Conservation (phyloP, 2,797 vertebrate genomes). For the Lepilemur ruficaudatus region DNA sequence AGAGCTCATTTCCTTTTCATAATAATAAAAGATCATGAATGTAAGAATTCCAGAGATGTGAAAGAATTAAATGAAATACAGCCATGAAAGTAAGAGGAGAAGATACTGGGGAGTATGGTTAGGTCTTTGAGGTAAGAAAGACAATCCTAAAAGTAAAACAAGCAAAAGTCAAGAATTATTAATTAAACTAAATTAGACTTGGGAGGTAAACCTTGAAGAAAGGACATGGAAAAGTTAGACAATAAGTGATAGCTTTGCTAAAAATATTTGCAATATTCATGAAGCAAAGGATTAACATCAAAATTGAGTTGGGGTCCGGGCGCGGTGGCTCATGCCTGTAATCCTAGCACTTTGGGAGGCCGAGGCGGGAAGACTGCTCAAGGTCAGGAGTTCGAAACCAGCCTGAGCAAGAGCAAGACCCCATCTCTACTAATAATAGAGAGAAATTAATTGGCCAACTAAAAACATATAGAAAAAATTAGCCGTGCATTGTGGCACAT, state of each 20-base stretch:
- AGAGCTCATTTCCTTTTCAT: neutral
- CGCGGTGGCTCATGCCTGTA: too few species aligned
- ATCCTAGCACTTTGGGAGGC: too few species aligned
- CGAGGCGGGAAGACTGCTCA: too few species aligned
- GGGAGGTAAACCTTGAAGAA: neutral
- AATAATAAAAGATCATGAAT: neutral
- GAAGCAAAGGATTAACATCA: neutral
- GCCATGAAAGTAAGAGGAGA: neutral
- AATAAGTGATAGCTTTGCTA: neutral
- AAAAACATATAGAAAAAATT: too few species aligned
- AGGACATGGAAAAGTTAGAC: neutral
- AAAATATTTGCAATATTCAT: neutral
- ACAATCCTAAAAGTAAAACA: neutral
- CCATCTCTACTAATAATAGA: too few species aligned
- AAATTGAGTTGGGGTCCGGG: neutral
- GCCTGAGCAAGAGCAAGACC: too few species aligned
- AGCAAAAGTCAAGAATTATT: neutral
- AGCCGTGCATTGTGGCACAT: too few species aligned
- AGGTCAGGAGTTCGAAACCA: too few species aligned
- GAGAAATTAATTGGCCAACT: too few species aligned
- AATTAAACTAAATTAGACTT: neutral
- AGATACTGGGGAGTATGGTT: neutral
- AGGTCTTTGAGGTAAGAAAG: neutral
- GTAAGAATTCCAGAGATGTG: neutral
- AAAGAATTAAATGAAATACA: neutral